Evolutionary conservation across 2,113 vertebrate species (phyloP), one percentile per base, ranked within the genome.

Genomic region (Lophotis ruficrista): DNA sequence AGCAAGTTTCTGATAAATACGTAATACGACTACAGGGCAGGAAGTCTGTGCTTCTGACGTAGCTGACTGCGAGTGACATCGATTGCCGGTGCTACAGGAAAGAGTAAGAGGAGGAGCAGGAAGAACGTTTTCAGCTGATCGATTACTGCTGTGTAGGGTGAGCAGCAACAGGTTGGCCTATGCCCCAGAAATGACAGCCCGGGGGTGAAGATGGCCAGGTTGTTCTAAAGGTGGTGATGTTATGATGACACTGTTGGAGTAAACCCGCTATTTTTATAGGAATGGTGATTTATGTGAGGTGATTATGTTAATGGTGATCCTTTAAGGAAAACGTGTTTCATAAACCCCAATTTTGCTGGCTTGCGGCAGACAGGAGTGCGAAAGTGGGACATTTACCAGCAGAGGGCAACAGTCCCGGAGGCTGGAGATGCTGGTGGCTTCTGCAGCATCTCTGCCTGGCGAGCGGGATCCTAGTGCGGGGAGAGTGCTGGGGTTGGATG

Each of bases 381-480:
- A 18, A 12, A 38, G 31, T 15, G 30, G 60, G 57, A 61, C 60
- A 10, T 25, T 12, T 28, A 72, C 95, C 96, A 89, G 90, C 92
- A 97, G 95, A 96, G 95, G 96, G 96, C 96, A 91, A 93, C 53
- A 79, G 72, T 22, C 38, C 45, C 10, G 0, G 86, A 57, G 75
- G 12, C 83, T n/a, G 84, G 53, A 18, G 38, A 1, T 35, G 43
- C 65, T 3, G 38, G 2, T 4, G 57, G 71, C 50, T 72, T 20
- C 76, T 22, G 68, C 45, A 10, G 64, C 81, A 8, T 12, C 83
- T 33, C 41, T 0, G 4, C 21, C 12, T 3, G 37, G 21, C 19
- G 15, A 41, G 56, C 31, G 1, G 35, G 23, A 6, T 45, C 38
- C 15, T 14, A 25, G 16, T 7, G 21, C 1, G 25, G 41, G 12